Percentiles rank a stretch among this genome's conserved stretches.
Evolutionary conservation across 1,140 invertebrate genomes (phyloP).

Genomic region (Drosophila nebulosa): DNA sequence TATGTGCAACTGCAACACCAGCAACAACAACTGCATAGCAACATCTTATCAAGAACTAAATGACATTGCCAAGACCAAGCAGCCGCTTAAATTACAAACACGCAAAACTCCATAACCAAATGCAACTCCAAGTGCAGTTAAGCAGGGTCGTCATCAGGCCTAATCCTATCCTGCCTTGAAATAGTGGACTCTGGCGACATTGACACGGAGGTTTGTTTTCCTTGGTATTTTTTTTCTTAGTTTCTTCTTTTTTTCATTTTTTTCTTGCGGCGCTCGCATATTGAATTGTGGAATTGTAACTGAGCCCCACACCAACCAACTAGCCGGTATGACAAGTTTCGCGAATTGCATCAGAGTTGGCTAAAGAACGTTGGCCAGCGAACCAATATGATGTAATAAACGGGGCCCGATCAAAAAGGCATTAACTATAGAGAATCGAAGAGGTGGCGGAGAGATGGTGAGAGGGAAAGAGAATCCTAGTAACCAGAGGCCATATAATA

Average conservation of each 20-base stretch:
- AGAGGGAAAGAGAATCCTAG: conserved; percentile 8
- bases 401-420: conserved; percentile 49
- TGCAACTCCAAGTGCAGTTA: conserved; percentile 45
- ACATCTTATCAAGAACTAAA: conserved; percentile 72
- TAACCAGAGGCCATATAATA: background rate
- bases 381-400: conserved; percentile 71
- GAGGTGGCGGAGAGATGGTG: conserved; percentile 6
- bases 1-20: conserved; percentile 46
- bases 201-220: conserved; percentile 72
- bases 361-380: conserved; percentile 23
- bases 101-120: conserved; percentile 39
- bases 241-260: background rate
- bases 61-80: conserved; percentile 53
- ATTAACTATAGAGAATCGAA: conserved; percentile 52
- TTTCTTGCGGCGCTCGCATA: conserved; percentile 70
- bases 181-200: conserved; percentile 57
- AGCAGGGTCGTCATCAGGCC: conserved; percentile 26
- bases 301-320: conserved; percentile 14
- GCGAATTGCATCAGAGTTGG: conserved; percentile 69
- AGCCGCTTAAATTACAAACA: conserved; percentile 71
- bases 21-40: conserved; percentile 35
- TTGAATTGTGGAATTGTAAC: conserved; percentile 65
- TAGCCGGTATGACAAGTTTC: conserved; percentile 72
- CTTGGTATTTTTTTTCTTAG: background rate
- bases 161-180: conserved; percentile 32